phyloP scores from a whole-genome alignment of 2,113 vertebrate species.

The Dicrurus megarhynchus region DNA sequence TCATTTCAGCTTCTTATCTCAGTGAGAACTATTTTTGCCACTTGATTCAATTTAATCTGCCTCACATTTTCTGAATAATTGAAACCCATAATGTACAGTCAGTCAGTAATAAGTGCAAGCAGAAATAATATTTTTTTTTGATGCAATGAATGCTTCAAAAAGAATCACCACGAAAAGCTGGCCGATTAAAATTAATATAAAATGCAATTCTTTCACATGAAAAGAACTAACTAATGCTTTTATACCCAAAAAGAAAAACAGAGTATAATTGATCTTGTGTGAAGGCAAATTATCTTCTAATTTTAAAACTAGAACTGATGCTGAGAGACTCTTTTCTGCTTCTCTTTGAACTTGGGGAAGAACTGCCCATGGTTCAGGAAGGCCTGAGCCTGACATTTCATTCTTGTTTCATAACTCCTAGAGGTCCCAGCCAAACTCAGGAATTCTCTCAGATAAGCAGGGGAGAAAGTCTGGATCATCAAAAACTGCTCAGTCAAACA shows the following conservation, averaged over 20 bases:
- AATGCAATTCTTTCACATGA: neutral
- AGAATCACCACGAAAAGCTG: neutral
- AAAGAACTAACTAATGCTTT: neutral
- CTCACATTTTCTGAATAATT: neutral
- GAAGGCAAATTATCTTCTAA: neutral
- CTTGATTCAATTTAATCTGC: neutral
- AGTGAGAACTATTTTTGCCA: neutral
- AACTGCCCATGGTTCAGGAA: neutral
- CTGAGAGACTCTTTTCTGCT: neutral
- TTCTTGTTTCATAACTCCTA: neutral
- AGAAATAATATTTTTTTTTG: neutral
- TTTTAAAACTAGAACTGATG: neutral
- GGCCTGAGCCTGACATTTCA: neutral
- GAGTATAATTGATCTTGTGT: neutral
- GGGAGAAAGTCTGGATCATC: neutral
- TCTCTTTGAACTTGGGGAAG: neutral
- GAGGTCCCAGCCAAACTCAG: neutral
- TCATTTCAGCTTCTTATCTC: neutral
- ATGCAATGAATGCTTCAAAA: neutral
- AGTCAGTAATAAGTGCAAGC: neutral
- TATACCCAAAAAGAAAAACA: neutral
- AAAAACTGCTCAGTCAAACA: neutral
- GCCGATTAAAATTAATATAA: neutral
- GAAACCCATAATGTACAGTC: neutral
- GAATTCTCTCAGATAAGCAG: slow-evolving; percentile 9